Conservation (phyloP, 2,888 invertebrate species). For the Bembecia ichneumoniformis region DNA sequence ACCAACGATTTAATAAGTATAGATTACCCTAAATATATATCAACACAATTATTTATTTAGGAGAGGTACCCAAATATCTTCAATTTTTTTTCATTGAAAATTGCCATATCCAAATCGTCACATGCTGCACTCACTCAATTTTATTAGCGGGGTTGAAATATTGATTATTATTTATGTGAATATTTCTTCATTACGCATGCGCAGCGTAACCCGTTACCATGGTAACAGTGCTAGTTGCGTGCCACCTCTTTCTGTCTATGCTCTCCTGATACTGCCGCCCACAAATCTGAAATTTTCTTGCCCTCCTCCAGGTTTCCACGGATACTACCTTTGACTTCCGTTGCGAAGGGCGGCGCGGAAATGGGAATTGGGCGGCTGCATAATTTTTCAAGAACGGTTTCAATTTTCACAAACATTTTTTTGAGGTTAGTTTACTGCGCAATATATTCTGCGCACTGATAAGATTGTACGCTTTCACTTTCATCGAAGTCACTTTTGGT, state of each 20-base stretch:
- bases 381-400: neutral
- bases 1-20: too few relatives aligned
- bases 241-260: slow-evolving; percentile 1
- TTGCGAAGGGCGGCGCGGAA: slow-evolving; percentile 42
- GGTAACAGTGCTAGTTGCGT: neutral
- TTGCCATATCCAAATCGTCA: neutral
- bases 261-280: slow-evolving; percentile 7
- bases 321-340: slow-evolving; percentile 49
- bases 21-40: too few relatives aligned
- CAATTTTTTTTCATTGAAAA: neutral
- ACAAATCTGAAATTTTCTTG: slow-evolving; percentile 6
- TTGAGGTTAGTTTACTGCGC: slow-evolving; percentile 27
- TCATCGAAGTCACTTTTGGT: too few relatives aligned
- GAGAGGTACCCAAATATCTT: too few relatives aligned
- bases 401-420: neutral
- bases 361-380: neutral
- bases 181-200: neutral
- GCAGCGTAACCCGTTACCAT: neutral
- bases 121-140: neutral
- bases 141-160: too few relatives aligned
- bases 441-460: slow-evolving; percentile 32
- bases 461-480: neutral
- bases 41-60: too few relatives aligned
- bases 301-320: slow-evolving; percentile 40
- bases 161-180: neutral